Evolutionary conservation across 2,888 invertebrate species (phyloP).

Genomic region (Phaedon cochleariae): DNA sequence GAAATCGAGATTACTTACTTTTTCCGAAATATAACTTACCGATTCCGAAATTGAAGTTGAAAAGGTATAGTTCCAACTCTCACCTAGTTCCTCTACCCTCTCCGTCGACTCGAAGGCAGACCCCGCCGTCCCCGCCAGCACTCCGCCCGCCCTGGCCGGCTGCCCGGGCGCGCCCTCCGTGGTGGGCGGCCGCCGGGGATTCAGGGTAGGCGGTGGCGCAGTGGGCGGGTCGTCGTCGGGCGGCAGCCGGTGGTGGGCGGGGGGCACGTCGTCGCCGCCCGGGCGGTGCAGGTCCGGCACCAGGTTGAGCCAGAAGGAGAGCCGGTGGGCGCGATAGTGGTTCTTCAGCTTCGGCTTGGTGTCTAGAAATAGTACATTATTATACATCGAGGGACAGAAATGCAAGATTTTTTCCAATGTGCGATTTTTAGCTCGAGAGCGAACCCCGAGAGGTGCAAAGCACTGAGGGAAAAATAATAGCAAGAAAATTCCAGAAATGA

Average conservation of each 20-base stretch:
- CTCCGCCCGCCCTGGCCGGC: slow-evolving; percentile 58
- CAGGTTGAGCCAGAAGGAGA: slow-evolving; percentile 94
- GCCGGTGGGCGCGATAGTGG: slow-evolving; percentile 90
- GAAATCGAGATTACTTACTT: too few relatives aligned
- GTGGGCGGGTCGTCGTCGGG: slow-evolving; percentile 68
- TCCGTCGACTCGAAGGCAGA: slow-evolving; percentile 59
- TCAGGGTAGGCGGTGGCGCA: slow-evolving; percentile 65
- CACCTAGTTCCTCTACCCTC: slow-evolving; percentile 63
- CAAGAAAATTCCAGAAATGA: too few relatives aligned
- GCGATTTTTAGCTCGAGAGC: too few relatives aligned
- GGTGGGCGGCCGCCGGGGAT: slow-evolving; percentile 64
- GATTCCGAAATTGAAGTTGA: too few relatives aligned
- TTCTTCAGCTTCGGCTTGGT: slow-evolving; percentile 90
- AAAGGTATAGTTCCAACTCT: too few relatives aligned
- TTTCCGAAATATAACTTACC: too few relatives aligned
- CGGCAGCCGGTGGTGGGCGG: slow-evolving; percentile 84
- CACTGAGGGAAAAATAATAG: too few relatives aligned
- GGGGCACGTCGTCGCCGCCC: slow-evolving; percentile 85
- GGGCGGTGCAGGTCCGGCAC: slow-evolving; percentile 92
- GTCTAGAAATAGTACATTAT: too few relatives aligned
- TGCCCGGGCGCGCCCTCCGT: slow-evolving; percentile 61
- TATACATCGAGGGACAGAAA: too few relatives aligned
- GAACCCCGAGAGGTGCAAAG: too few relatives aligned
- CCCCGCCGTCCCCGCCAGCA: slow-evolving; percentile 44
- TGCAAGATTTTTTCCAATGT: too few relatives aligned